Evolutionary conservation across 2,113 vertebrate species (phyloP).

Genomic region (Shinisaurus crocodilurus): DNA sequence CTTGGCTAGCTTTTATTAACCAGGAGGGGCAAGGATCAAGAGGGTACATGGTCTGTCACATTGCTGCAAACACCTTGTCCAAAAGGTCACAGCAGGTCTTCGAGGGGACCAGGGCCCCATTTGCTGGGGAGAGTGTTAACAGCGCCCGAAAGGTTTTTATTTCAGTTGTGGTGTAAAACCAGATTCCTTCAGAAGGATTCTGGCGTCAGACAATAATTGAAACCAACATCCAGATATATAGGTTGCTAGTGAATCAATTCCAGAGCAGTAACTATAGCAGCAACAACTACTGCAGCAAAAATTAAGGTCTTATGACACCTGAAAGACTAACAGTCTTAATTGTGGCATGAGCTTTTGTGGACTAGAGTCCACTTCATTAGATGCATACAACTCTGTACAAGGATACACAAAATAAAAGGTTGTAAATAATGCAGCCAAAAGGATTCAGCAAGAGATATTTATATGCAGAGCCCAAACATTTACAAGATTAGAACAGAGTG

Average conservation of each 20-base stretch:
- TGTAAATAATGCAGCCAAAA: background rate
- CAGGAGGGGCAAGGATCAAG: too few species aligned
- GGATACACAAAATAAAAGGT: too few species aligned
- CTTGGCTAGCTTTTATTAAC: too few species aligned
- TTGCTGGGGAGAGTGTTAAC: too few species aligned
- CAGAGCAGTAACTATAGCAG: background rate
- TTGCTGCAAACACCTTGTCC: too few species aligned
- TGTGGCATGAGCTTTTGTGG: background rate
- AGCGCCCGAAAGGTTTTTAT: background rate
- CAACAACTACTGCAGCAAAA: background rate
- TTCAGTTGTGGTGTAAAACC: background rate
- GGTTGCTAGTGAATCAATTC: background rate
- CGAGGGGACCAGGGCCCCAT: too few species aligned
- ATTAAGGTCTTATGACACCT: background rate
- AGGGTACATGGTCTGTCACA: too few species aligned
- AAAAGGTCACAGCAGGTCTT: too few species aligned
- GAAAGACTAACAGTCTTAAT: background rate
- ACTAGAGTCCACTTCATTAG: background rate
- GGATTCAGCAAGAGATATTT: background rate
- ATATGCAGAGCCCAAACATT: background rate
- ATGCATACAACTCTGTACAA: background rate
- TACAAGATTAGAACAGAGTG: background rate
- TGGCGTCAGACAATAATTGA: background rate
- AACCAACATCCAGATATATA: background rate
- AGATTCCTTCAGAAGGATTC: background rate